Evolutionary conservation across 2,888 invertebrate species (phyloP).

Genomic region (Limnephilus lunatus): DNA sequence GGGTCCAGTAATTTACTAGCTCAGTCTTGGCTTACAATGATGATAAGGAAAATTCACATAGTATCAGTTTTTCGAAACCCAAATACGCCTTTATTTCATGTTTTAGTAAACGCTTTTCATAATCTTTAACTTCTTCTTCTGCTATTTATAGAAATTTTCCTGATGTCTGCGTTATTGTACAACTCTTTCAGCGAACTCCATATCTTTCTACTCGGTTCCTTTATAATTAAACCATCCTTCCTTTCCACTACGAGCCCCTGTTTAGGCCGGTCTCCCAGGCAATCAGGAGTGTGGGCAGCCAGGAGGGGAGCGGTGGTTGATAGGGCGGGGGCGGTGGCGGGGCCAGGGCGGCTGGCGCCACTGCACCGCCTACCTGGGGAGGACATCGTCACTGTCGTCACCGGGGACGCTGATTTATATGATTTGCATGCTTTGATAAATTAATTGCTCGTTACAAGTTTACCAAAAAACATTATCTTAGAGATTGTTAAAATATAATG

Average conservation of each 20-base stretch:
- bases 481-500: neutral
- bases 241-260: neutral
- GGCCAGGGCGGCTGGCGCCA: constrained; percentile 33
- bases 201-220: neutral
- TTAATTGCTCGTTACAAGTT: neutral
- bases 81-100: too few species aligned
- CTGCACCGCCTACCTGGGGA: constrained; percentile 41
- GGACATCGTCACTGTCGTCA: constrained; percentile 29
- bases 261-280: constrained; percentile 33
- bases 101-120: neutral
- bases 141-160: neutral
- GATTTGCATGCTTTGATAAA: neutral
- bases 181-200: neutral
- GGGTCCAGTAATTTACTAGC: too few species aligned
- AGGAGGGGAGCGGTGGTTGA: neutral
- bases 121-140: neutral
- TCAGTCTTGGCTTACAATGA: too few species aligned
- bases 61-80: too few species aligned
- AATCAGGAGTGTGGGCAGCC: neutral
- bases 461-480: neutral
- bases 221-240: neutral
- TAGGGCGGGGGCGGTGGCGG: neutral
- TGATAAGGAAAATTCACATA: too few species aligned
- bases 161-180: neutral
- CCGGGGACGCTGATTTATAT: neutral